Evolutionary conservation across 2,888 invertebrate species (phyloP).

Genomic region (Apotomis betuletana): DNA sequence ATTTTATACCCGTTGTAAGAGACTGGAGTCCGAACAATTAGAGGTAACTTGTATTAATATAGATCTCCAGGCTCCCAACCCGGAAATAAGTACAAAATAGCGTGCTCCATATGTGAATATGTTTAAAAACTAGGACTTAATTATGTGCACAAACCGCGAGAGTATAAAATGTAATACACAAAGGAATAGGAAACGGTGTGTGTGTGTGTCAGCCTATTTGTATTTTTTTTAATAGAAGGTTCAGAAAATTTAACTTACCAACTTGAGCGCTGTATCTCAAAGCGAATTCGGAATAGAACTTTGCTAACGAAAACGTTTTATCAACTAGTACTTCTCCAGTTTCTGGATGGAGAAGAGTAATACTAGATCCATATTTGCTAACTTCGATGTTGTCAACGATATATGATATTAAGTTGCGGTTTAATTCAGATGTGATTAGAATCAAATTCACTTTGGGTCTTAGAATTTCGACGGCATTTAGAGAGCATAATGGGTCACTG

Average conservation of each 20-base stretch:
- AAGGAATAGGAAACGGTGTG: no score
- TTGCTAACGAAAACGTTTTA: slow-evolving; percentile 75
- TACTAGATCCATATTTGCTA: slow-evolving; percentile 82
- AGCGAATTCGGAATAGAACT: slow-evolving; percentile 70
- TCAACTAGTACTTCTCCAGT: slow-evolving; percentile 81
- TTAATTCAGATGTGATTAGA: slow-evolving; percentile 64
- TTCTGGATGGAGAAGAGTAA: slow-evolving; percentile 82
- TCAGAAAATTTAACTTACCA: slow-evolving; percentile 16
- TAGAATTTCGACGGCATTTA: slow-evolving; percentile 46
- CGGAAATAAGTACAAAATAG: no score
- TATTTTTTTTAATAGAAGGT: not conserved
- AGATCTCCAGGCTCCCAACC: no score
- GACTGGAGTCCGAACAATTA: no score
- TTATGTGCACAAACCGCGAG: no score
- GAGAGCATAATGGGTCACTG: slow-evolving; percentile 73
- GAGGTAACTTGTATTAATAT: no score
- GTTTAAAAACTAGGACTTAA: no score
- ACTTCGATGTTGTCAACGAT: slow-evolving; percentile 81
- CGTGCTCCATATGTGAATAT: no score
- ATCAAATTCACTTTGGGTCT: slow-evolving; percentile 76
- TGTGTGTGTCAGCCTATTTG: not conserved
- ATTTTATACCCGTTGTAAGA: no score
- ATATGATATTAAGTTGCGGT: slow-evolving; percentile 70
- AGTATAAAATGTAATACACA: no score
- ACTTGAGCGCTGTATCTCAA: slow-evolving; percentile 32